phyloP scores from a whole-genome alignment of 2,113 vertebrate species.

The Pitta sordida region DNA sequence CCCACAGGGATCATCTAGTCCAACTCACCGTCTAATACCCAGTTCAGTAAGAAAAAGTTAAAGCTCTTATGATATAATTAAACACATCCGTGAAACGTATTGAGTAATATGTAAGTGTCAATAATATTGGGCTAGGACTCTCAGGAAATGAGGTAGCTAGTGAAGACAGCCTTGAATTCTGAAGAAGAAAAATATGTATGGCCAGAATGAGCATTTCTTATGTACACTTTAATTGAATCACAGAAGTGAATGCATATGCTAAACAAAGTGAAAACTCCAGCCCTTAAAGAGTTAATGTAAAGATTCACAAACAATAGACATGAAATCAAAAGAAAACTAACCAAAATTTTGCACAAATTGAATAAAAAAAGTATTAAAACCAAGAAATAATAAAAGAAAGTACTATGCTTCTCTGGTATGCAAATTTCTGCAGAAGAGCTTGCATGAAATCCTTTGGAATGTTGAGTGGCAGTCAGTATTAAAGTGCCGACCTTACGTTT shows the following conservation, averaged over 20 bases:
- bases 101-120: background rate
- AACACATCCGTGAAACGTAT: background rate
- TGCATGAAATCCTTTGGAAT: background rate
- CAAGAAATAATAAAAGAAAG: background rate
- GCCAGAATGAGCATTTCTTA: background rate
- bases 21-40: no score
- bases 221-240: background rate
- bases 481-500: background rate
- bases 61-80: background rate
- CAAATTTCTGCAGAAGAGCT: background rate
- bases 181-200: background rate
- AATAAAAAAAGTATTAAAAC: background rate
- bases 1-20: no score
- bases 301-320: background rate
- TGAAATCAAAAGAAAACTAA: background rate
- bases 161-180: background rate
- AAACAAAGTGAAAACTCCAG: background rate
- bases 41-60: background rate
- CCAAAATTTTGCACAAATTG: background rate
- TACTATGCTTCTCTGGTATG: background rate
- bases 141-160: conserved; percentile 3
- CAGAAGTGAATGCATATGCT: background rate
- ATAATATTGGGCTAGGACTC: background rate
- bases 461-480: background rate
- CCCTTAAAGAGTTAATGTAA: background rate